phyloP scores from a whole-genome alignment of 2,113 vertebrate genomes.

The Platycercus adscitus region DNA sequence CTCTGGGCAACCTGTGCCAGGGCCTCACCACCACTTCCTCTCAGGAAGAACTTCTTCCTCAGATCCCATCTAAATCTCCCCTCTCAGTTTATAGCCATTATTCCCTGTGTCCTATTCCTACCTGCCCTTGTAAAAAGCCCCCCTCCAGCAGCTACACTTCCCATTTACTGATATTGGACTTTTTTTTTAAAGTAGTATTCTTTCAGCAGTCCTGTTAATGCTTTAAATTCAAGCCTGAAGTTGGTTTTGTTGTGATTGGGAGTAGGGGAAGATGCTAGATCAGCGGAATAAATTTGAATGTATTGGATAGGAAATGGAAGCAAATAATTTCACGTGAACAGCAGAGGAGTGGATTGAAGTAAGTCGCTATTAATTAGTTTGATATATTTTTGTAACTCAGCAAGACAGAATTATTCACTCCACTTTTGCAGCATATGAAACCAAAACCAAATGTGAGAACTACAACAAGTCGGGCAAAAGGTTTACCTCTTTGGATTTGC shows the following conservation, averaged over 20 bases:
- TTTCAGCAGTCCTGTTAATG: not conserved
- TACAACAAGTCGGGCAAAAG: too few relatives aligned
- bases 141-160: not conserved
- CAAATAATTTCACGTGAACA: not conserved
- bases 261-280: not conserved
- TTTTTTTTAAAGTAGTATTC: not conserved
- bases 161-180: accelerated
- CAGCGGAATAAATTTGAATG: not conserved
- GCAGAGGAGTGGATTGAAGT: not conserved
- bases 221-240: not conserved
- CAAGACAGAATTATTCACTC: not conserved
- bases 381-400: not conserved
- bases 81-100: not conserved
- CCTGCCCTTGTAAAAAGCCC: not conserved
- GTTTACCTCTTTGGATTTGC: accelerated
- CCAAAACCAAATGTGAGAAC: too few relatives aligned
- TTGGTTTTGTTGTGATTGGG: not conserved
- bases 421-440: accelerated
- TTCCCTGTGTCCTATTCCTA: not conserved
- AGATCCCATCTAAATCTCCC: not conserved
- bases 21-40: not conserved
- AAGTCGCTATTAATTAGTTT: not conserved
- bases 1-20: not conserved
- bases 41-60: not conserved
- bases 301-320: not conserved